Conservation (phyloP, 2,888 invertebrate genomes). For the Yponomeuta cagnagella region DNA sequence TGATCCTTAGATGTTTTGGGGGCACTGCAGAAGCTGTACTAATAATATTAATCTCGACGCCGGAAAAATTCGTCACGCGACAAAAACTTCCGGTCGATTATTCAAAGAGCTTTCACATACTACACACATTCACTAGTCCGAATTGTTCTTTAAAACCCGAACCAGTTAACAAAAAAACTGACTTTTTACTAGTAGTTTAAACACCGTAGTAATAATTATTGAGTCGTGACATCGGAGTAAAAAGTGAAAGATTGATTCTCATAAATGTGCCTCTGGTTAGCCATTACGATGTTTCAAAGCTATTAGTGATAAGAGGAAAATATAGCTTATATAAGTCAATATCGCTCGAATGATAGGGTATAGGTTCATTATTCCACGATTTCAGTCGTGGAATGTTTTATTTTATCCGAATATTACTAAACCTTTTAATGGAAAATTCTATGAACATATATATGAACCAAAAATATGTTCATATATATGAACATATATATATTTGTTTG, state of each 20-base stretch:
- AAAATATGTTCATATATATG: too few species aligned
- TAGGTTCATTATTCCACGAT: too few species aligned
- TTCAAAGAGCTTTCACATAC: not conserved
- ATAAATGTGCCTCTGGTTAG: not conserved
- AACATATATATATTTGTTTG: too few species aligned
- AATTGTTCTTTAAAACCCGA: not conserved
- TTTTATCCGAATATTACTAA: too few species aligned
- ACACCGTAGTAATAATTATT: not conserved
- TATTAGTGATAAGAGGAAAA: not conserved
- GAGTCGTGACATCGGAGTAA: slow-evolving; percentile 5
- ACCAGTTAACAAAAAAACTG: not conserved
- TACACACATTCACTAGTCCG: not conserved
- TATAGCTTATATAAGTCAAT: not conserved
- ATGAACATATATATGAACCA: too few species aligned
- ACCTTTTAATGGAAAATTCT: too few species aligned
- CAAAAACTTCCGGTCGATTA: not conserved
- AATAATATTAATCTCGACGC: too few species aligned
- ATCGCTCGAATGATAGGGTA: too few species aligned
- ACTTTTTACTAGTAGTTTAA: not conserved
- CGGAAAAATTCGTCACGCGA: not conserved
- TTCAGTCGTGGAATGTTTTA: too few species aligned
- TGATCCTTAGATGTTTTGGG: too few species aligned
- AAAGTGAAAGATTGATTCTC: slow-evolving; percentile 10
- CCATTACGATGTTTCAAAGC: not conserved
- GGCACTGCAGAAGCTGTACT: too few species aligned